A percentile compares a stretch with the other conserved stretches of the same genome.
Conservation (phyloP, 23 tunicate species). For the Styela plicata region DNA sequence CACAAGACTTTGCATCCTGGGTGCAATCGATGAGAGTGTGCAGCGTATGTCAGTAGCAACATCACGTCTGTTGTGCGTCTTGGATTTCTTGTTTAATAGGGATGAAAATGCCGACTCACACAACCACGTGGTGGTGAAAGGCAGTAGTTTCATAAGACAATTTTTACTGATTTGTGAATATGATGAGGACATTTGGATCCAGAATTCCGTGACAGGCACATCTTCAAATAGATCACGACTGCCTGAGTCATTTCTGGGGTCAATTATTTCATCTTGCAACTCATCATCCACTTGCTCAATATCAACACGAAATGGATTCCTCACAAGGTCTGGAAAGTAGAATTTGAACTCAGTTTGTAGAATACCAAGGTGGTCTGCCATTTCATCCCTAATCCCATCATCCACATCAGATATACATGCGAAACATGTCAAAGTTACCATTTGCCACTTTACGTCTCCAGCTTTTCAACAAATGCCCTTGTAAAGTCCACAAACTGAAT, state of each 20-base stretch:
- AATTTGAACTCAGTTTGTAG: conserved; percentile 43
- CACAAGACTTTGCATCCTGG: no score
- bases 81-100: no score
- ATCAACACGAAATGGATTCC: conserved; percentile 56
- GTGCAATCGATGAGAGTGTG: no score
- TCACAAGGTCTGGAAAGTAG: conserved; percentile 51
- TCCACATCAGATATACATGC: conserved; percentile 43
- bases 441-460: no score
- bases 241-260: conserved; percentile 50
- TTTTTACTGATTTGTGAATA: no score
- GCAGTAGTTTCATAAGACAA: conserved; percentile 45
- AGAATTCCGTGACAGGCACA: conserved; percentile 60
- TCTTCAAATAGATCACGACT: conserved; percentile 61
- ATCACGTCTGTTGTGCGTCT: no score
- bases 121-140: conserved; percentile 56
- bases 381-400: no score
- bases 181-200: no score
- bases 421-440: conserved; percentile 45
- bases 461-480: no score
- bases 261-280: conserved; percentile 60
- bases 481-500: no score
- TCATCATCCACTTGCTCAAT: conserved; percentile 56
- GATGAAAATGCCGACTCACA: no score
- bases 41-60: no score
- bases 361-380: background rate